Percentiles rank a stretch among this genome's conserved stretches.
Evolutionary conservation across 2,888 invertebrate genomes (phyloP).

Genomic region (Spodoptera littoralis): DNA sequence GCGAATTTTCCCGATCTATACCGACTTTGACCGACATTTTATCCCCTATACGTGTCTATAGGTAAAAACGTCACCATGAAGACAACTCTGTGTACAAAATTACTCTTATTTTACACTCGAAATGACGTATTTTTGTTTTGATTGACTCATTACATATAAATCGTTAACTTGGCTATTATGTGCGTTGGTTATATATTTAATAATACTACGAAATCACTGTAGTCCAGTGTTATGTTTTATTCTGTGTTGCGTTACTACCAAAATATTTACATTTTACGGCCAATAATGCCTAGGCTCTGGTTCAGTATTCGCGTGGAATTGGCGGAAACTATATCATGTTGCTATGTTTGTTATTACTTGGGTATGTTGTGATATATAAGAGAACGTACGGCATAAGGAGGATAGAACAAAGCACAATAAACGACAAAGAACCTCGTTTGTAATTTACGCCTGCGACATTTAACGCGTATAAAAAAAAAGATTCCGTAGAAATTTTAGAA

Average conservation of each 20-base stretch:
- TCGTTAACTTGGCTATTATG: too few relatives aligned
- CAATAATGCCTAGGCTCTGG: background rate
- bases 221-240: constrained; percentile 25
- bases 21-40: constrained; percentile 62
- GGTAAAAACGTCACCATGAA: constrained; percentile 37
- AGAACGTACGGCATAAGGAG: background rate
- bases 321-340: constrained; percentile 5
- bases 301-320: constrained; percentile 1
- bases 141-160: background rate
- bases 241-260: constrained; percentile 16
- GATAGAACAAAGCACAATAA: background rate
- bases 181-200: too few relatives aligned
- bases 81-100: constrained; percentile 25
- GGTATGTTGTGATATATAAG: constrained; percentile 15
- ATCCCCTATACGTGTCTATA: constrained; percentile 58
- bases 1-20: constrained; percentile 55
- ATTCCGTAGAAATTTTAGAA: too few relatives aligned
- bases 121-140: constrained; percentile 1
- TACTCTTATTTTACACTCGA: constrained; percentile 10
- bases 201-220: background rate
- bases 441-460: too few relatives aligned
- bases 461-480: too few relatives aligned
- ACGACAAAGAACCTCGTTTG: too few relatives aligned
- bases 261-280: constrained; percentile 39
- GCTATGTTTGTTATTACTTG: background rate